Evolutionary conservation across 2,888 invertebrate genomes (phyloP), one percentile per base, ranked within the genome.

Genomic region (Epiperipatus broadwayi): DNA sequence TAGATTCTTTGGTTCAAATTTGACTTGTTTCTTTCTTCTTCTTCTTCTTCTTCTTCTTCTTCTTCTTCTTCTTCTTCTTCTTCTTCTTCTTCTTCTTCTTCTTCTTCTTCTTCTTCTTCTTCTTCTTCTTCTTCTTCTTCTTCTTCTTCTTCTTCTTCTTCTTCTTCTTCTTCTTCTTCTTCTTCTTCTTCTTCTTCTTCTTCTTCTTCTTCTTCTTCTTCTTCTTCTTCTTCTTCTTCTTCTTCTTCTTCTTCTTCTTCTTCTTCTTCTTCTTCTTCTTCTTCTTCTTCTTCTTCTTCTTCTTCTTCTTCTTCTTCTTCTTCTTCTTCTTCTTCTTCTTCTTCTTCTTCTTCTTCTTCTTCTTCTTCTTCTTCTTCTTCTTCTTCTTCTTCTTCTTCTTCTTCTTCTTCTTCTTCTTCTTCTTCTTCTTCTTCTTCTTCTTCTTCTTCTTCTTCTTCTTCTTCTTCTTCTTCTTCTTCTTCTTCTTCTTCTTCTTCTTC

Each of bases 11-110:
- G n/a, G n/a, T n/a, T n/a, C n/a, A n/a, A n/a, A n/a, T n/a, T n/a
- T n/a, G n/a, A n/a, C n/a, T n/a, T n/a, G n/a, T 25, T n/a, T 25
- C n/a, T n/a, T 25, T 25, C 25, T 25, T 25, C 25, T 25, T 25
- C 25, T 25, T 25, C 25, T 25, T 25, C 25, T 25, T 25, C 25
- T 25, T 25, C 25, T 25, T 25, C 25, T 25, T 25, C 25, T 25
- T 25, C 25, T 25, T 25, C 25, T 25, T 25, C 25, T 25, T 25
- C 25, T 25, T 25, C 25, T 25, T 25, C 25, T 25, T 25, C 25
- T 25, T 25, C 25, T 25, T 25, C 25, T 25, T 25, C 25, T 25
- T 25, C 25, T 25, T 25, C 25, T 25, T 25, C 25, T 25, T 25
- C 25, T 25, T 25, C 25, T 25, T 25, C 25, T 25, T 25, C 25